A percentile compares a stretch with the other conserved stretches of the same genome.
Conservation (phyloP, 2,113 vertebrate genomes). For the Hemibagrus wyckioides region DNA sequence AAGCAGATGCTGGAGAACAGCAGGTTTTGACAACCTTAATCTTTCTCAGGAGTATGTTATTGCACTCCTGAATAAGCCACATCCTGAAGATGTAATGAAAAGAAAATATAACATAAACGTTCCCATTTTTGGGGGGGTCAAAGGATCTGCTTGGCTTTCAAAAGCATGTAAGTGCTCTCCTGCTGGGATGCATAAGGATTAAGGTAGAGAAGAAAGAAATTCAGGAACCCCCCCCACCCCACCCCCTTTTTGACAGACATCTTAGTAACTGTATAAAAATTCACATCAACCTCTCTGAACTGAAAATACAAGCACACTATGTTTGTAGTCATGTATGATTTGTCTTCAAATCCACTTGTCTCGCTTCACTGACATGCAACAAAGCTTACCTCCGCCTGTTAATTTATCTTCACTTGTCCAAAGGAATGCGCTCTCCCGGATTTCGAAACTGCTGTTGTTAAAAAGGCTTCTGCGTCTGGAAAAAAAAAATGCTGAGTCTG, state of each 20-base stretch:
- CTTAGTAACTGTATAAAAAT: not conserved
- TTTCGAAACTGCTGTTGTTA: slow-evolving; percentile 19
- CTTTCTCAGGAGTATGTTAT: slow-evolving; percentile 18
- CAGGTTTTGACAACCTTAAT: not conserved
- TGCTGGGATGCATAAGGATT: not conserved
- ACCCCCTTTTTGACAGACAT: not conserved
- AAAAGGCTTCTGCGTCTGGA: not conserved
- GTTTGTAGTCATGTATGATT: not conserved
- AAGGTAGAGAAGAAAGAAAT: not conserved
- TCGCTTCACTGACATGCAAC: not conserved
- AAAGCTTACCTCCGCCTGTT: not conserved
- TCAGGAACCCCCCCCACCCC: too few species aligned
- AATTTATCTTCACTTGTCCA: slow-evolving; percentile 10
- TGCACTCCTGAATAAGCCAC: slow-evolving; percentile 25
- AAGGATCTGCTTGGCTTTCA: slow-evolving; percentile 2
- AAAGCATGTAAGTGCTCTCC: not conserved
- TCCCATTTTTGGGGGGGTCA: not conserved
- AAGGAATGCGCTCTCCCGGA: not conserved
- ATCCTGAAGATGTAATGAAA: slow-evolving; percentile 31
- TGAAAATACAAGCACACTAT: slow-evolving; percentile 6
- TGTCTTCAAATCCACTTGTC: not conserved
- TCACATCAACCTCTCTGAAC: not conserved
- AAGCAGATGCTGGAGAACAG: slow-evolving; percentile 4
- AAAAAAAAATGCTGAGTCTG: not conserved
- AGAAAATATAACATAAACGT: not conserved